A percentile compares a stretch with the other conserved stretches of the same genome.
Evolutionary conservation across 2,113 vertebrate species (phyloP).

Genomic region (Steatornis caripensis): DNA sequence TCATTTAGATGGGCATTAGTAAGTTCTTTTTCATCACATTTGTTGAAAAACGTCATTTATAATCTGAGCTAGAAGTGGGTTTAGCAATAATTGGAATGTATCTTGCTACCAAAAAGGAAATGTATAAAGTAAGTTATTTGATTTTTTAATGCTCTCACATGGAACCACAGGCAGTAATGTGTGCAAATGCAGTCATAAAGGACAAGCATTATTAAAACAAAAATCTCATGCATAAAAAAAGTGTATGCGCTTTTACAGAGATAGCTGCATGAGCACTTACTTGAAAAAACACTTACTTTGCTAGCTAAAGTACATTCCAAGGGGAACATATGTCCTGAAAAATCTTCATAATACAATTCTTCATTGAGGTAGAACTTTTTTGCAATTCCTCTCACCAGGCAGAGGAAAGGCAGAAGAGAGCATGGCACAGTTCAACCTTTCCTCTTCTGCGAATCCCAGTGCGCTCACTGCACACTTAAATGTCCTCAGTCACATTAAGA

Average conservation of each 20-base stretch:
- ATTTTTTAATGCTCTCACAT: not conserved
- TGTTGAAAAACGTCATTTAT: not conserved
- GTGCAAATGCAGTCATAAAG: not conserved
- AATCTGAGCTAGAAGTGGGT: not conserved
- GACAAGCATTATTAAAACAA: not conserved
- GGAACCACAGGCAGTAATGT: not conserved
- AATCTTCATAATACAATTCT: not conserved
- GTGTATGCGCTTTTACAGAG: not conserved
- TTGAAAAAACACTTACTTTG: not conserved
- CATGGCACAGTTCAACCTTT: not conserved
- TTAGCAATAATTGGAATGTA: not conserved
- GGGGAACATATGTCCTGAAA: not conserved
- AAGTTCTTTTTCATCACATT: not conserved
- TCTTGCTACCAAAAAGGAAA: not conserved
- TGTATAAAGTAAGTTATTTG: not conserved
- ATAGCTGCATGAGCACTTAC: not conserved
- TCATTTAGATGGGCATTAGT: not conserved
- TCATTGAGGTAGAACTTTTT: not conserved
- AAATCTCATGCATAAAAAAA: not conserved
- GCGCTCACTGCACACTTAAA: not conserved
- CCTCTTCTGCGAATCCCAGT: not conserved
- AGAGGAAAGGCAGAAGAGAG: fast-evolving
- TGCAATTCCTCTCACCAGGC: not conserved
- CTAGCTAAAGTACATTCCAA: not conserved
- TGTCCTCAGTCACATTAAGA: not conserved